Evolutionary conservation across 2,113 vertebrate genomes (phyloP), one percentile per base, ranked within the genome.

Genomic region (Bambusicola thoracicus): DNA sequence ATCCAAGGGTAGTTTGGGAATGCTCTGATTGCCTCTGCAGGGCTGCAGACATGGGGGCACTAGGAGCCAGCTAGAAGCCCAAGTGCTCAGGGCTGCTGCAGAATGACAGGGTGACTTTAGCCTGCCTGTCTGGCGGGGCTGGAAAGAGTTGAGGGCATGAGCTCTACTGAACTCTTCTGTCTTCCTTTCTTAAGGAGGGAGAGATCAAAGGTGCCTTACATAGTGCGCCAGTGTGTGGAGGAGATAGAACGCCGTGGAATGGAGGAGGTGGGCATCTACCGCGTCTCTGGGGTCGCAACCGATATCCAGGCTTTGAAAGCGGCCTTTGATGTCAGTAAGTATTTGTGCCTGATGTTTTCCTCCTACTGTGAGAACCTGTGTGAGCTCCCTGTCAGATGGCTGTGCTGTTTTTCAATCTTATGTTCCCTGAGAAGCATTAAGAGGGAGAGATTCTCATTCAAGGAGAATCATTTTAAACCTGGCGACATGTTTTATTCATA

Each of bases 211-310:
- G 99, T 99, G 86, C 99, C 99, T 65, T 99, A 99, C 98, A 99
- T 99, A 1, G 99, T 99, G 66, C 98, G 99, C 63, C 99, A 99
- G 97, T 99, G 99, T 4, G 98, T 99, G 83, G 99, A 99, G 95
- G 99, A 99, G 98, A 99, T 99, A 1, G 99, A 99, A 93, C 98
- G 99, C 74, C 98, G 99, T 25, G 99, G 99, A 12, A 98, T 99
- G 98, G 99, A 99, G 97, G 99, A 99, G 81, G 98, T 99, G 97
- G 99, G 99, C 95, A 99, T 99, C 97, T 99, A 99, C 96, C 97
- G 99, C 0, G 99, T 99, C 58, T 99, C 99, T 0, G 99, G 99
- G 27, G 99, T 99, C 36, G 99, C 99, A 46, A 99, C 99, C 0
- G 99, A 99, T 91, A 99, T 99, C 94, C 99, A 99, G 85, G 98